Percentiles rank a stretch among this genome's conserved stretches.
Conservation (phyloP, 2,113 vertebrate species). For the Struthidea cinerea region DNA sequence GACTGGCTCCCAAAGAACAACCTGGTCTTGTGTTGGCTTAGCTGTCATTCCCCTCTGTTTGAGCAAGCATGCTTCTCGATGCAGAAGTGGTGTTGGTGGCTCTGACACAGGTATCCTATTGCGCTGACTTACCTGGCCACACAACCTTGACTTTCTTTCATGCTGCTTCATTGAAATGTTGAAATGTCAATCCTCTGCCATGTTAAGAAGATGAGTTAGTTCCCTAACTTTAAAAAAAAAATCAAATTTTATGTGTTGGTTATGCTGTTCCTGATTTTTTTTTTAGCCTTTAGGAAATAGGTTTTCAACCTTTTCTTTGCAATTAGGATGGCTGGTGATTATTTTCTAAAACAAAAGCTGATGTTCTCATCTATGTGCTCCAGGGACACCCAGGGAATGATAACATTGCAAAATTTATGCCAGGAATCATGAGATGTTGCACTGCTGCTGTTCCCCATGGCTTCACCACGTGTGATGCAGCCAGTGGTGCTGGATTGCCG, state of each 20-base stretch:
- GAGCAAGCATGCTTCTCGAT: neutral
- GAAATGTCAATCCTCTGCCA: neutral
- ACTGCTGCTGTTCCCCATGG: neutral
- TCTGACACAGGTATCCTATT: neutral
- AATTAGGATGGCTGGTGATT: neutral
- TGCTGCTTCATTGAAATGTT: neutral
- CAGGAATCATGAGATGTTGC: neutral
- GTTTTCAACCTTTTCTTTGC: neutral
- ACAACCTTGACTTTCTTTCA: neutral
- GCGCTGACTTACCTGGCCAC: neutral
- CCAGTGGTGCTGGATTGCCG: neutral
- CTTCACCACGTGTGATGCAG: neutral
- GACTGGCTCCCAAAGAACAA: neutral
- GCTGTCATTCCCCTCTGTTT: neutral
- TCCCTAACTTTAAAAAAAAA: neutral
- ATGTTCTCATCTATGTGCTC: neutral
- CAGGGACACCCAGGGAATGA: neutral
- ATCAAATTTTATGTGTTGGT: neutral
- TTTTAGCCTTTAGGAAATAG: neutral
- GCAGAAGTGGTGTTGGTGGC: neutral
- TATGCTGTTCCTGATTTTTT: neutral
- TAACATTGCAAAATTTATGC: neutral
- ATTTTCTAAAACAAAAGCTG: neutral
- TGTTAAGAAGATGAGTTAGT: neutral
- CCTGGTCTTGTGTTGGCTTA: neutral